Evolutionary conservation across 2,113 vertebrate species (phyloP), one percentile per base, ranked within the genome.

Genomic region (Lophochroa leadbeateri): DNA sequence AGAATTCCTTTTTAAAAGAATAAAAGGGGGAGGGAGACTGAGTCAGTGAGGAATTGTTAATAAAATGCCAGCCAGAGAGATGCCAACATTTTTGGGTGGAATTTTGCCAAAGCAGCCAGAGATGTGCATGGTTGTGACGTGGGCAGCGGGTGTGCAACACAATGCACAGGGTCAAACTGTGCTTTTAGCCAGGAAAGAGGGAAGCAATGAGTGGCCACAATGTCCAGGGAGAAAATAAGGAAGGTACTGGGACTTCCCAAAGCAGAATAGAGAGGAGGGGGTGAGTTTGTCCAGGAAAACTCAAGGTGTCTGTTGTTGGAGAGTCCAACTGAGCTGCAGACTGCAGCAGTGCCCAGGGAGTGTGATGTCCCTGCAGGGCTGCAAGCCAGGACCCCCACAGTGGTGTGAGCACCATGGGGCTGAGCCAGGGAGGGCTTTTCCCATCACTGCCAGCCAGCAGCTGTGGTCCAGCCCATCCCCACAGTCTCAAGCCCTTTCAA

Each of bases 1-100:
- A 94, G 90, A 79, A 91, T 95, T 96, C 91, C 86, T 92, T 92
- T 94, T 86, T 44, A 57, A 67, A 67, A 87, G 33, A 92, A 84
- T 93, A 72, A 89, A 92, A 91, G 47, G 17, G 10, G 60, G 61
- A 94, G 57, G 52, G 37, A 69, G 80, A 81, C 44, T 77, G 67
- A 91, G 46, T 75, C 69, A 94, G 43, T 39, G 57, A 65, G 27
- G 68, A 53, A 35, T 13, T 61, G 53, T 15, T 65, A 7, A 47
- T 72, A n/a, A 46, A 81, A 70, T 12, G 8, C 58, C 58, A 86
- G 21, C 16, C 2, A 8, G 75, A 81, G 71, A 78, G 82, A 53
- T 1, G 8, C 2, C 9, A 72, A n/a, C 0, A 5, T 43, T 86
- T 65, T 35, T 31, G 52, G 8, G 57, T 23, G 44, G 65, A 60